Evolutionary conservation across 2,888 invertebrate species (phyloP).

Genomic region (Acanthosepion esculentum): DNA sequence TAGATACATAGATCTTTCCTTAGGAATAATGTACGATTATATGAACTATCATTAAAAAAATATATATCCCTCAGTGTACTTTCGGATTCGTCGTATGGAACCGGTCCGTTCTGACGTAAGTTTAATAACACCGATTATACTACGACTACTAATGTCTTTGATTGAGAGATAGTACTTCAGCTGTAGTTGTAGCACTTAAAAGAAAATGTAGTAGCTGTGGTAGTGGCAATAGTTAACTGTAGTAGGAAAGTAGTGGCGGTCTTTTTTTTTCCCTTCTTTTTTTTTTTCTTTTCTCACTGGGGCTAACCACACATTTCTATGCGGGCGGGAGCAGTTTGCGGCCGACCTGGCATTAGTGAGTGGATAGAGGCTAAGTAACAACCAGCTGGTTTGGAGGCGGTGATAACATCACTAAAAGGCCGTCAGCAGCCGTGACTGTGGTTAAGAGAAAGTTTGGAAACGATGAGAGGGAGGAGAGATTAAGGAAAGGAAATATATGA

Average conservation of each 20-base stretch:
- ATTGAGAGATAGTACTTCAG: background rate
- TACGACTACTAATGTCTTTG: conserved; percentile 4
- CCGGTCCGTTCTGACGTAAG: background rate
- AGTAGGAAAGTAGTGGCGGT: background rate
- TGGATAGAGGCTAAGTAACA: background rate
- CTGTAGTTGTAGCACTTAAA: conserved; percentile 4
- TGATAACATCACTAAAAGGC: background rate
- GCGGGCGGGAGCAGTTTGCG: conserved; percentile 33
- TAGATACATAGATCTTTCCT: background rate
- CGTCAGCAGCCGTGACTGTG: too few species aligned
- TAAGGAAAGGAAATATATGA: too few species aligned
- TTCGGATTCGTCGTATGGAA: background rate
- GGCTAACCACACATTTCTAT: background rate
- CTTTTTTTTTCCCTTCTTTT: background rate
- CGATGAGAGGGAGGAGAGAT: too few species aligned
- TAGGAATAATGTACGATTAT: background rate
- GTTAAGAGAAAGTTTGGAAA: too few species aligned
- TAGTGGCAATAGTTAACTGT: background rate
- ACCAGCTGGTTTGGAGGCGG: background rate
- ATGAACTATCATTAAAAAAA: background rate
- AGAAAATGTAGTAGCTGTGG: background rate
- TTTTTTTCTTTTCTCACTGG: background rate
- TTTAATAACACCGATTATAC: background rate
- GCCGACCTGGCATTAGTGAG: background rate
- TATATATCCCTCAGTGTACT: background rate